phyloP scores from a whole-genome alignment of 2,113 vertebrate genomes.

The Psammodynastes pulverulentus region DNA sequence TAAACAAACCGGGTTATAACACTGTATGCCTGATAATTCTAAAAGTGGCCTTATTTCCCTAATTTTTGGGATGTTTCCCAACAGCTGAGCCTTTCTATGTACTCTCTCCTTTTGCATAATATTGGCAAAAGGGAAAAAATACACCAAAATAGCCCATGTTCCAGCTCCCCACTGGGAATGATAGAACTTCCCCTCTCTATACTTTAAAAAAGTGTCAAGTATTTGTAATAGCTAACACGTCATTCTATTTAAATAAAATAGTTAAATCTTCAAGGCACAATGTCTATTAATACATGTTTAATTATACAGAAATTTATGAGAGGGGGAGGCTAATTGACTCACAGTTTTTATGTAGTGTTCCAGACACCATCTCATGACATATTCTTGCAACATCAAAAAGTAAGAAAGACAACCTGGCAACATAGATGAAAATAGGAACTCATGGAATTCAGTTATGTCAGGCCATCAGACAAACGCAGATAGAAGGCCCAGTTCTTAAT shows the following conservation, averaged over 20 bases:
- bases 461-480: background rate
- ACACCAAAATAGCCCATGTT: background rate
- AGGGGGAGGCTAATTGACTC: background rate
- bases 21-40: background rate
- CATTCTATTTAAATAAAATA: background rate
- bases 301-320: background rate
- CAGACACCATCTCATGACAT: background rate
- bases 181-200: background rate
- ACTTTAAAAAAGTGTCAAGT: background rate
- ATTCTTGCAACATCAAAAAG: background rate
- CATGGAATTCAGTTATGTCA: background rate
- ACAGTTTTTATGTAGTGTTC: background rate
- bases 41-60: background rate
- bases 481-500: background rate
- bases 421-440: background rate
- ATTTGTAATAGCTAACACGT: background rate
- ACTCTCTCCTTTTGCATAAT: background rate
- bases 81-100: background rate
- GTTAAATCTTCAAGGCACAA: background rate
- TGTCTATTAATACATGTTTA: background rate
- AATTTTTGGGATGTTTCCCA: background rate
- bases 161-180: background rate
- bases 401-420: background rate
- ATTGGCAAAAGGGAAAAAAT: background rate
- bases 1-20: background rate